Evolutionary conservation across 2,113 vertebrate species (phyloP), one percentile per base, ranked within the genome.

Genomic region (Theristicus caerulescens): DNA sequence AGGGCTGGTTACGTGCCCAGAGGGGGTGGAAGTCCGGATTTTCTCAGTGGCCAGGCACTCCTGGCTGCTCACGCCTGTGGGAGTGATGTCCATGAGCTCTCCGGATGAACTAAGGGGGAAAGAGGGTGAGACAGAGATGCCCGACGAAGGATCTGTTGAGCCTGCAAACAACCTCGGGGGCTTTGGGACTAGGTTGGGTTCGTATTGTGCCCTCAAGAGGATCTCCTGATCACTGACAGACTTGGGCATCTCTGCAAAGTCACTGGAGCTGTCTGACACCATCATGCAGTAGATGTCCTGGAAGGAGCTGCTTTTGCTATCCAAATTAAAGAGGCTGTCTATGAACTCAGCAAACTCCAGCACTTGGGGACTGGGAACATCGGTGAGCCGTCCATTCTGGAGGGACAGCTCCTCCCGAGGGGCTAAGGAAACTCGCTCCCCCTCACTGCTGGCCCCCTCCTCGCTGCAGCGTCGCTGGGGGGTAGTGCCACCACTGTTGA

Each of bases 341-440:
- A 99, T 99, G 97, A 99, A 99, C 97, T 99, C 99, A 0, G 99
- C 99, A 6, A 99, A 99, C 97, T 99, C 99, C 97, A 99, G 97
- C 79, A 99, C 99, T 34, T 99, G 99, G n/a, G 99, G 99, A 80
- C 99, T 99, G 96, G 99, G 99, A 2, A 98, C 98, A 3, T 98
- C 98, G 20, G 97, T 91, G 69, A 98, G 97, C 21, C 99, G 99
- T 11, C 99, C 99, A 1, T 99, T 99, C 76, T 99, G 99, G 74
- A 99, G 95, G 2, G 94, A 59, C 47, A 97, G 85, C 90, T 98
- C 98, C 18, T 98, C 97, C 0, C 62, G 82, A 6, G 98, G 97
- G 93, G 74, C 96, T 25, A 96, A 93, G 42, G 98, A 98, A 38
- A 95, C 14, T 0, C 42, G 94, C 9, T 96, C 97, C 21, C 84